Evolutionary conservation across 2,797 vertebrate species (phyloP).

Genomic region (Nasua narica): DNA sequence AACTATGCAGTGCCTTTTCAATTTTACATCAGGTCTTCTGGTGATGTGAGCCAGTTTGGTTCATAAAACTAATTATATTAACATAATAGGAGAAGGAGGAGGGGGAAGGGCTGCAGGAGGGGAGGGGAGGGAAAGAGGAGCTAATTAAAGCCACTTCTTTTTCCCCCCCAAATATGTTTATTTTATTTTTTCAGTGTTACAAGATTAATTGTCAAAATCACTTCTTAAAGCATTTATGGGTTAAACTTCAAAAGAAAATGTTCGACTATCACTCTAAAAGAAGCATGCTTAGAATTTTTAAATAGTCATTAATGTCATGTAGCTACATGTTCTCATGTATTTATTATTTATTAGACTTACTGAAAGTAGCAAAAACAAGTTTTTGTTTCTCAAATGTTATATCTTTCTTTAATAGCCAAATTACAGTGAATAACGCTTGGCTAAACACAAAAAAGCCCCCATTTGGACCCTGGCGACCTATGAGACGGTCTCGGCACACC

Average conservation of each 20-base stretch:
- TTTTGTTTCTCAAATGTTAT: neutral
- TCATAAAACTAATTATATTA: neutral
- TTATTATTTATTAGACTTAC: conserved; percentile 21
- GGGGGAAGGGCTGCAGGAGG: neutral
- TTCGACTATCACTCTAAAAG: neutral
- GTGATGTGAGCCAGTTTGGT: neutral
- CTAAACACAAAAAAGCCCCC: neutral
- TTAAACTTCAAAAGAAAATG: neutral
- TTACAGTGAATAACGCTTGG: neutral
- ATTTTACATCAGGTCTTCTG: neutral
- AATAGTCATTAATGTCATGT: neutral
- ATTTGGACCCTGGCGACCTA: accelerated
- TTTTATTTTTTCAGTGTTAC: too few species aligned
- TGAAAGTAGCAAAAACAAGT: neutral
- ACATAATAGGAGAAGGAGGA: neutral
- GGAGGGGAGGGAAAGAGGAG: neutral
- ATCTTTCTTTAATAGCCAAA: neutral
- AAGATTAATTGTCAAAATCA: too few species aligned
- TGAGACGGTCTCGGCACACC: accelerated
- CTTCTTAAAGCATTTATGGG: neutral
- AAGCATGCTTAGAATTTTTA: neutral
- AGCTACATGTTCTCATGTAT: neutral
- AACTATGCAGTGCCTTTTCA: neutral
- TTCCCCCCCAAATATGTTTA: too few species aligned
- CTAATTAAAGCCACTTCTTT: neutral